Evolutionary conservation across 64 coral and sea anemone genomes (phyloP).

Genomic region (Cladopsammia gracilis): DNA sequence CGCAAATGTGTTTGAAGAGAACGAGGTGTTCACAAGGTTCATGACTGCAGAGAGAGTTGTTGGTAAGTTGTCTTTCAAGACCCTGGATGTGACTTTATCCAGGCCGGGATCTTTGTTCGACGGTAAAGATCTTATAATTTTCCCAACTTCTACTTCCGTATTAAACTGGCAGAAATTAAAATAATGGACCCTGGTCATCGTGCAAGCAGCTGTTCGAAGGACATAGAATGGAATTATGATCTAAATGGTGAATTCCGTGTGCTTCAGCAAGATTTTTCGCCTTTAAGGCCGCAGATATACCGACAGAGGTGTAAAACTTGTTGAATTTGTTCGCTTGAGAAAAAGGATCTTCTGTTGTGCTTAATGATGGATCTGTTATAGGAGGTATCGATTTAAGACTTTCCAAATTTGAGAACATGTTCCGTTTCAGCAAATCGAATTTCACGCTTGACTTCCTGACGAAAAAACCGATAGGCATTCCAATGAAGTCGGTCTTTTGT

Average conservation of each 20-base stretch:
- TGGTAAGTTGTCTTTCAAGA: constrained; percentile 53
- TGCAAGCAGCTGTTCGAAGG: no score
- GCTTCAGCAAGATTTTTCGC: constrained; percentile 30
- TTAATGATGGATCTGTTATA: constrained; percentile 31
- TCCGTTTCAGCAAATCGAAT: constrained; percentile 68
- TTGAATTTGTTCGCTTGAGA: constrained; percentile 77
- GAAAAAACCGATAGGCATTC: constrained; percentile 81
- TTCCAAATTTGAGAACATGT: constrained; percentile 73
- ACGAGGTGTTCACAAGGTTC: constrained; percentile 39
- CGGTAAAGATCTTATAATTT: constrained; percentile 41
- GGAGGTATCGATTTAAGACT: constrained; percentile 70
- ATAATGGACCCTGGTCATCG: neutral
- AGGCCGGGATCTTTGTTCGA: constrained; percentile 60
- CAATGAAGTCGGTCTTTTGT: constrained; percentile 69
- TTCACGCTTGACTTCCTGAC: constrained; percentile 78
- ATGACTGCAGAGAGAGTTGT: constrained; percentile 37
- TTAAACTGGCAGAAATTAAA: constrained; percentile 38
- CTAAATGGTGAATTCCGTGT: neutral
- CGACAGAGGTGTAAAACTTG: constrained; percentile 72
- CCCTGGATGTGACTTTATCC: constrained; percentile 53
- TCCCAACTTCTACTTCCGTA: constrained; percentile 21
- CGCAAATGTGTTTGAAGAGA: constrained; percentile 33
- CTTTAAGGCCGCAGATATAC: constrained; percentile 47
- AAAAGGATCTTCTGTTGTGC: constrained; percentile 47
- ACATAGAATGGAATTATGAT: no score